Base-by-base conservation (phyloP, 2,888 invertebrate species). In the Caenorhabditis sp. region DNA sequence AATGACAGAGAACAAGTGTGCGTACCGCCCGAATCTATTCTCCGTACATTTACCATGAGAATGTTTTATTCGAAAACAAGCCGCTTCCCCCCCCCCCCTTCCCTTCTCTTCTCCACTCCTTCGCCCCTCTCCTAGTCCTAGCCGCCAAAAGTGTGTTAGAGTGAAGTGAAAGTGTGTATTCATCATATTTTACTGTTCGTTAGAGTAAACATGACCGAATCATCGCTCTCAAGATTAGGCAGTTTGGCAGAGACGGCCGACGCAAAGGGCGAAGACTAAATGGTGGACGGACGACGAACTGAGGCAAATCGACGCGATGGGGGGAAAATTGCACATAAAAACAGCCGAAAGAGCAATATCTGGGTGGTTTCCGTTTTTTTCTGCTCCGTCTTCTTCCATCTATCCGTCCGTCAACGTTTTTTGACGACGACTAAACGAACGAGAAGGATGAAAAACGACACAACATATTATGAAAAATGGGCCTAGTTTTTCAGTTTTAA, bases 331-430 rank as follows among this genome's bases (percentile, higher is more conserved):
- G 37, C 50, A 64, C 32, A 68, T n/a, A 47, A 50, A 15, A 8
- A 24, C n/a, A 18, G 32, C 50, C 32, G 55, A 69, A 70, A 70
- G 70, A 70, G 70, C 70, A 70, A 70, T 68, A 69, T 60, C 37
- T 20, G 53, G 53, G 40, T 44, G 62, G 53, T 64, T 71, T 28
- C 40, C 40, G 55, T 15, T 28, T 55, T n/a, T 55, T 47, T 47
- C 18, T 47, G 18, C 4, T 18, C 18, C 18, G 4, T 20, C 13
- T 40, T 40, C 40, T 15, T 15, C 40, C 40, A n/a, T n/a, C n/a
- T n/a, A n/a, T n/a, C n/a, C n/a, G n/a, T n/a, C n/a, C n/a, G n/a
- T n/a, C n/a, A n/a, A n/a, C n/a, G n/a, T 40, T 70, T 69, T 69
- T 18, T 32, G 32, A 32, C 58, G 50, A 50, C 26, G 55, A 51